Evolutionary conservation across 2,888 invertebrate genomes (phyloP).

Genomic region (Leptinotarsa peninsularis): DNA sequence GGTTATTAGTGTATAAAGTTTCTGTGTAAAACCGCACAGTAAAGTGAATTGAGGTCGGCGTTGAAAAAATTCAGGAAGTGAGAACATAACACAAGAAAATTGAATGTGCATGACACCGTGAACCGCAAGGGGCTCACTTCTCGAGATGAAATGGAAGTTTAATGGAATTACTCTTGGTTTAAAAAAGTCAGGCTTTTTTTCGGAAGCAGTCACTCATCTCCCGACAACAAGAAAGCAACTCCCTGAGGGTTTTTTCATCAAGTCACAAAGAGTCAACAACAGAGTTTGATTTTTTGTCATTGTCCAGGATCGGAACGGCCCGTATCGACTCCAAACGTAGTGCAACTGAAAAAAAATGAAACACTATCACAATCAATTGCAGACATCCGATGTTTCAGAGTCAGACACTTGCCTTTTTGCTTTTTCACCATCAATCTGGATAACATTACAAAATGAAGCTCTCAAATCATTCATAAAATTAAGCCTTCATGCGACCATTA

Average conservation of each 20-base stretch:
- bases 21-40: slow-evolving; percentile 3
- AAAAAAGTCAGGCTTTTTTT: background rate
- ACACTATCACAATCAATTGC: no score
- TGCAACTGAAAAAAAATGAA: no score
- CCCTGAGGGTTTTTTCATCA: background rate
- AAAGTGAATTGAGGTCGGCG: slow-evolving; percentile 12
- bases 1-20: slow-evolving; percentile 18
- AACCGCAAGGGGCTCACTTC: background rate
- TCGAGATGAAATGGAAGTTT: slow-evolving; percentile 6
- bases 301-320: no score
- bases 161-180: slow-evolving; percentile 15
- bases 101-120: slow-evolving; percentile 16
- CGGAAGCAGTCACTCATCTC: background rate
- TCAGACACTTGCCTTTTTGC: no score
- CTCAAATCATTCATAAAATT: no score
- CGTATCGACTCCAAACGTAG: no score
- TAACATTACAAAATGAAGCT: no score
- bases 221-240: background rate
- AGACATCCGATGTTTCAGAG: no score
- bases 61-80: slow-evolving; percentile 16
- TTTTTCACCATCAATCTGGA: no score
- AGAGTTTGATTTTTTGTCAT: background rate
- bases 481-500: no score
- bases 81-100: slow-evolving; percentile 17
- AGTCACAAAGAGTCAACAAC: background rate